Conservation (phyloP, 2,888 invertebrate genomes). For the Pandemis heparana region DNA sequence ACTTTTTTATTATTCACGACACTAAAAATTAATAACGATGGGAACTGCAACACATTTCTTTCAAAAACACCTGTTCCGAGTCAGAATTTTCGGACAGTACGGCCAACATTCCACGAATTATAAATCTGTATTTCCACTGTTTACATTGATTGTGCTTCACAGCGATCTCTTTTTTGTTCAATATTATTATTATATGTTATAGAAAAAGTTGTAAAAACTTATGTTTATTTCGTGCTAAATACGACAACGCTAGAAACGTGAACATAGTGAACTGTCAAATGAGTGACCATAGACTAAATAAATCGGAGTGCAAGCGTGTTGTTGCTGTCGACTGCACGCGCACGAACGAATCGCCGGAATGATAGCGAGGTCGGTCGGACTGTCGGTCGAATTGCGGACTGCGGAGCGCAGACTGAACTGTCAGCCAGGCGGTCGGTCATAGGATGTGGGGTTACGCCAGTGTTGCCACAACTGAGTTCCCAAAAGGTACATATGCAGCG, state of each 20-base stretch:
- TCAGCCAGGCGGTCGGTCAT: slow-evolving; percentile 83
- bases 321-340: slow-evolving; percentile 67
- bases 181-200: slow-evolving; percentile 48
- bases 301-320: slow-evolving; percentile 67
- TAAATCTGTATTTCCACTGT: slow-evolving; percentile 53
- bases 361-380: slow-evolving; percentile 50
- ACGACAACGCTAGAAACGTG: slow-evolving; percentile 79
- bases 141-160: slow-evolving; percentile 42
- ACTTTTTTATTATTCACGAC: slow-evolving; percentile 81
- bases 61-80: slow-evolving; percentile 92
- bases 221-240: slow-evolving; percentile 72
- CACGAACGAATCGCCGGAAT: slow-evolving; percentile 60
- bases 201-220: slow-evolving; percentile 60
- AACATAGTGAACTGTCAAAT: slow-evolving; percentile 76
- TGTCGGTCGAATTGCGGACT: slow-evolving; percentile 51
- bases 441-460: slow-evolving; percentile 92
- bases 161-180: slow-evolving; percentile 47
- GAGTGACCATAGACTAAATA: slow-evolving; percentile 70
- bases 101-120: slow-evolving; percentile 71
- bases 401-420: slow-evolving; percentile 68
- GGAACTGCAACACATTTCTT: slow-evolving; percentile 86
- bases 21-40: slow-evolving; percentile 82
- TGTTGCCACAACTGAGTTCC: too few relatives aligned
- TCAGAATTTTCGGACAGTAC: slow-evolving; percentile 89
- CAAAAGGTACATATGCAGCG: too few relatives aligned